Evolutionary conservation across 2,888 invertebrate genomes (phyloP), one percentile per base, ranked within the genome.

Genomic region (Rhagophthalmus giganteus): DNA sequence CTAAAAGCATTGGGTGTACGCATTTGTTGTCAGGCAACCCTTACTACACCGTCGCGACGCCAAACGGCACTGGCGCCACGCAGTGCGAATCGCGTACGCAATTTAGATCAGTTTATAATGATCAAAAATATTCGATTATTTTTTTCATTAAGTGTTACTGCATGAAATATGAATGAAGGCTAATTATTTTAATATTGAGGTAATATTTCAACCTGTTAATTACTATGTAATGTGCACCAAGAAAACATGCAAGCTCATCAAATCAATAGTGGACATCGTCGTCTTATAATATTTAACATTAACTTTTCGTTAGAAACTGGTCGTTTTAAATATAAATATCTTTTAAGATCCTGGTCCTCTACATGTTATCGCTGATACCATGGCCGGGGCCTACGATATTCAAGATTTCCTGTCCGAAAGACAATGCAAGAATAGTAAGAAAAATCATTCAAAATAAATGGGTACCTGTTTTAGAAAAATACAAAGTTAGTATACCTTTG

Each of bases 381-480:
- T 91, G 90, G 90, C 90, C 90, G 70, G 89, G 89, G 67, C 88
- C 90, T 51, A 86, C 87, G 62, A 85, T 90, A 63, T 88, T 90
- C 85, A 90, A 88, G 78, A 86, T 90, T 68, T 86, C 89, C 63
- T 91, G 90, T 72, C 89, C 90, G 66, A 83, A 89, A 82, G 90
- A 91, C 82, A 90, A 87, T 79, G 90, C 92, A 62, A 85, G 90
- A 70, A 84, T 92, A 64, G 92, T 93, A 58, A 82, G 90, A 69
- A 90, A 89, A 77, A 86, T 92, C 58, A 86, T 93, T 67, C 88
- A 90, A 76, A 90, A 86, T 82, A 91, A 92, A 85, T 92, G 93
- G 91, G 82, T 88, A 60, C 93, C 94, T 45, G 87, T 93, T 54
- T 78, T 94, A 76, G 90, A 90, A 70, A 88, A 90, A 74, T 91